Percentiles rank a stretch among this genome's conserved stretches.
Conservation (phyloP, 2,888 invertebrate species). For the Cephus rjabovi region DNA sequence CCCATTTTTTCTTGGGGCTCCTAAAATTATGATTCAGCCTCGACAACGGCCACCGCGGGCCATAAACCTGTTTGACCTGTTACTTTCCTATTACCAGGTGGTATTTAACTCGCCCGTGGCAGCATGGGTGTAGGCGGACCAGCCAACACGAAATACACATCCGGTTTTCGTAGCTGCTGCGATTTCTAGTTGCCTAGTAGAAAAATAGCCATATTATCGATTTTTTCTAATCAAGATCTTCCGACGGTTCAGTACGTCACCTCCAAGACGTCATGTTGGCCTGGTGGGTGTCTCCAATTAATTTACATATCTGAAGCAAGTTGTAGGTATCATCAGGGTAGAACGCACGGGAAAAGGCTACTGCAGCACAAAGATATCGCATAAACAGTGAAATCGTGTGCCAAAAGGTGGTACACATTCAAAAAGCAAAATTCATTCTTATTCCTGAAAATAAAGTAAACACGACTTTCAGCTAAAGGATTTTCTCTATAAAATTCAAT, state of each 20-base stretch:
- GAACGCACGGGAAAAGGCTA: neutral
- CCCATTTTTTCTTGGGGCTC: constrained; percentile 50
- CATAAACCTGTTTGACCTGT: constrained; percentile 28
- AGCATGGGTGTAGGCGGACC: constrained; percentile 18
- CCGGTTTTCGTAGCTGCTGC: constrained; percentile 27
- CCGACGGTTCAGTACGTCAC: constrained; percentile 25
- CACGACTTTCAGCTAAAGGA: neutral
- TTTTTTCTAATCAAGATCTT: constrained; percentile 49
- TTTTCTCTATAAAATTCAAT: neutral
- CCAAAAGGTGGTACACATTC: neutral
- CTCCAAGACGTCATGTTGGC: constrained; percentile 43
- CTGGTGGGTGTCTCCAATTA: constrained; percentile 45
- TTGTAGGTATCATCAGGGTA: neutral
- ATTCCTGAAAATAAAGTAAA: neutral
- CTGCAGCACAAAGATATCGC: neutral
- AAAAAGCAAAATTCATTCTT: neutral
- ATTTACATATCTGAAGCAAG: constrained; percentile 47
- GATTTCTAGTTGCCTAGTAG: constrained; percentile 54
- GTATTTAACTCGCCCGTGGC: constrained; percentile 41
- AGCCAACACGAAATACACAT: constrained; percentile 11
- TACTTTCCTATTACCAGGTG: constrained; percentile 47
- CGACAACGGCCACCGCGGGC: neutral
- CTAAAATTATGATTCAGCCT: constrained; percentile 44
- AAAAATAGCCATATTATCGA: constrained; percentile 56
- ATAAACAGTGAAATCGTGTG: neutral